A percentile compares a stretch with the other conserved stretches of the same genome.
Evolutionary conservation across 2,113 vertebrate genomes (phyloP).

Genomic region (Laticauda colubrina): DNA sequence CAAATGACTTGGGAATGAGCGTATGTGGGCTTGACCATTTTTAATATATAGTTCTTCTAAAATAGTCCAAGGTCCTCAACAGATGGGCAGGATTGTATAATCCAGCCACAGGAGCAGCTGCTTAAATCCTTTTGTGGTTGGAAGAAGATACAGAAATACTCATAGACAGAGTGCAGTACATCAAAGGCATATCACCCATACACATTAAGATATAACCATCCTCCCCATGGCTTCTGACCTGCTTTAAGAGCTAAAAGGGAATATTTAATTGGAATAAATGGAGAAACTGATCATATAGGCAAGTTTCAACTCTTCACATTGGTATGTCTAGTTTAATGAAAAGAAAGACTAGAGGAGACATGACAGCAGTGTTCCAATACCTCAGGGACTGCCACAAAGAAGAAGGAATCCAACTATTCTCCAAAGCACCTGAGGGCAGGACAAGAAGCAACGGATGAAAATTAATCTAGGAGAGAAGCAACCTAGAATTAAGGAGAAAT

Average conservation of each 20-base stretch:
- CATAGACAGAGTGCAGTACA: background rate
- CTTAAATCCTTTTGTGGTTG: background rate
- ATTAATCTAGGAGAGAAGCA: no score
- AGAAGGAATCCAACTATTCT: no score
- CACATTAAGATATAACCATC: background rate
- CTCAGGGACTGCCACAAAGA: no score
- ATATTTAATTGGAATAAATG: background rate
- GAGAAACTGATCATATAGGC: background rate
- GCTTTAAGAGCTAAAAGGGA: background rate
- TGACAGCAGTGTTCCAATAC: no score
- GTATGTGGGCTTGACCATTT: background rate
- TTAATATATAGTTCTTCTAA: background rate
- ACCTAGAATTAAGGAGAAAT: no score
- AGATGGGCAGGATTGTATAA: background rate
- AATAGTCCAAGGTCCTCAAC: background rate
- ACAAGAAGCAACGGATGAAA: no score
- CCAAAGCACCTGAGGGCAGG: no score
- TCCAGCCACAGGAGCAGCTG: background rate
- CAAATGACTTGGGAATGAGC: background rate
- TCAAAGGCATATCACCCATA: background rate
- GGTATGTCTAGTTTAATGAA: no score
- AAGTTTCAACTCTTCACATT: background rate
- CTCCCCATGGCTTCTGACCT: background rate
- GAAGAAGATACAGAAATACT: conserved; percentile 36
- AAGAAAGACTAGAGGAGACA: no score